Evolutionary conservation across 2,797 vertebrate species (phyloP), one percentile per base, ranked within the genome.

Genomic region (Eulemur rubriventer): DNA sequence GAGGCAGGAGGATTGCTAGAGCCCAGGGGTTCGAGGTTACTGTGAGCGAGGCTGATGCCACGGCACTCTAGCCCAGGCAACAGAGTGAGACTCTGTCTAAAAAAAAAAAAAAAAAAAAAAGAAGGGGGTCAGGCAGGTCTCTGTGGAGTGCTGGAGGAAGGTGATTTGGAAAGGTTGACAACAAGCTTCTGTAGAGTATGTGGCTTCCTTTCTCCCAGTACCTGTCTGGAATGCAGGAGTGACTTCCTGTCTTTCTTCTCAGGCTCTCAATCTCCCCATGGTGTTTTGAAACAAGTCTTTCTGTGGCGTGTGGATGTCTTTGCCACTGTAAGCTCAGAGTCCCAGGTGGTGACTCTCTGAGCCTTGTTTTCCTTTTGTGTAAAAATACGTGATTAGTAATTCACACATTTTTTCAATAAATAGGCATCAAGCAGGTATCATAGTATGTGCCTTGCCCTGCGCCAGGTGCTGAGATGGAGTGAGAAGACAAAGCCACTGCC

Each of bases 371-470:
- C 8, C 57, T 43, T n/a, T 4, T 69, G 13, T 18, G 3, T 1
- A 11, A 46, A 88, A 78, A 59, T 1, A 65, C 11, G 48, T 12
- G 43, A 6, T 41, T 7, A 38, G 16, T 38, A 33, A n/a, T 28
- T 46, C 73, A 69, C 24, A 11, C 17, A 30, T 12, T 33, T 48
- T 16, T 4, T 43, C 28, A 7, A 18, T n/a, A 72, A 28, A n/a
- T 17, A 14, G 13, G 28, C 14, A 12, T 8, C 2, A 0, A 72
- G 22, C 38, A 13, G 18, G 14, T 65, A 22, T 22, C 8, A 55
- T 9, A 12, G 1, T 41, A 46, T 4, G 30, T 28, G 22, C 0
- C 48, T 1, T 16, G 33, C 4, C 12, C 33, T 30, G 1, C 1
- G 24, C 0, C 46, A 65, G 61, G 33, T 28, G 2, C 38, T 38